Conservation (phyloP, 2,113 vertebrate genomes). For the Lophochroa leadbeateri region DNA sequence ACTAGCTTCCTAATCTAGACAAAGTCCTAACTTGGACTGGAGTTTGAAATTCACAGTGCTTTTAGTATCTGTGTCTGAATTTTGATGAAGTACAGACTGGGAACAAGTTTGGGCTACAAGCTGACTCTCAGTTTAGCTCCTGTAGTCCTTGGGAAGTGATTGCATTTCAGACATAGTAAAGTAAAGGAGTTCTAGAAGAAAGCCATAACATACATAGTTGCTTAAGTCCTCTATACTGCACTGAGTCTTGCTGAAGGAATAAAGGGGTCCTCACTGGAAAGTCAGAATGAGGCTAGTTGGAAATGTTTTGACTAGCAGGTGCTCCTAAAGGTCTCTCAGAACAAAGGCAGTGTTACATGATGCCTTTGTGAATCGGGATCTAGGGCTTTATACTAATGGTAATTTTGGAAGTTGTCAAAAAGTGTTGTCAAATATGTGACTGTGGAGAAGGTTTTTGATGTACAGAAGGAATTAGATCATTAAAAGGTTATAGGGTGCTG, state of each 20-base stretch:
- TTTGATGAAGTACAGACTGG: not conserved
- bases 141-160: not conserved
- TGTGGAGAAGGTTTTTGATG: conserved; percentile 70
- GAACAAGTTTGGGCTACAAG: not conserved
- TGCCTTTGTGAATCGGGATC: conserved; percentile 15
- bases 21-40: not conserved
- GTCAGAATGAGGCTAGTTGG: conserved; percentile 45
- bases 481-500: conserved; percentile 54
- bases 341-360: conserved; percentile 11
- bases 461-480: conserved; percentile 66
- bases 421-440: conserved; percentile 57
- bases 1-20: not conserved
- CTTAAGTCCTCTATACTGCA: not conserved
- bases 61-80: not conserved
- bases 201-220: not conserved
- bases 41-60: not conserved
- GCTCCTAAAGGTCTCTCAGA: conserved; percentile 43
- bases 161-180: not conserved
- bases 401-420: conserved; percentile 70
- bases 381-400: conserved; percentile 45
- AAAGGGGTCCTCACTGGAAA: conserved; percentile 23
- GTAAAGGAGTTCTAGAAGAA: not conserved
- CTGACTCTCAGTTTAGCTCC: not conserved
- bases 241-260: not conserved
- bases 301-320: conserved; percentile 49